Evolutionary conservation across 2,888 invertebrate genomes (phyloP).

Genomic region (Microplitis manilae): DNA sequence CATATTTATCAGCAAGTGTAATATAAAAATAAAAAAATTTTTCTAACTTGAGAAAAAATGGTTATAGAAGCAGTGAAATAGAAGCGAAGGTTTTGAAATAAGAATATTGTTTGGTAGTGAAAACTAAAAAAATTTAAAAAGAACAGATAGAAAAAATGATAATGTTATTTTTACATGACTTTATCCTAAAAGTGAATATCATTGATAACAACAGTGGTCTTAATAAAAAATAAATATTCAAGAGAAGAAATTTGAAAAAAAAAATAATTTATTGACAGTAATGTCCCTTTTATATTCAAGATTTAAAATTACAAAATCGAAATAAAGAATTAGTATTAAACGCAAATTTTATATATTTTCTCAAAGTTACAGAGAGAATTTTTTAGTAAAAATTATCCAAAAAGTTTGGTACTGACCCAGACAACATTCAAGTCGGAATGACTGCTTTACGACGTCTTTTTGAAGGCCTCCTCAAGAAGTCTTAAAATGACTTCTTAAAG

Average conservation of each 20-base stretch:
- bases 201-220: slow-evolving; percentile 59
- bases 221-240: slow-evolving; percentile 17
- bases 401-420: no score
- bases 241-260: background rate
- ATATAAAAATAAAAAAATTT: slow-evolving; percentile 47
- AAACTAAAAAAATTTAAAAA: background rate
- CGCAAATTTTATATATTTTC: no score
- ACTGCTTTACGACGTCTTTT: no score
- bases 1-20: background rate
- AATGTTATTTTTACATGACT: slow-evolving; percentile 22
- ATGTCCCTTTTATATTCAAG: background rate
- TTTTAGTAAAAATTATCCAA: no score
- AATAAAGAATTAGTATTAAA: no score
- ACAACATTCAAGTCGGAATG: no score
- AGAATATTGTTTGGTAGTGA: slow-evolving; percentile 21
- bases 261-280: background rate
- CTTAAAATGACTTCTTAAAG: no score
- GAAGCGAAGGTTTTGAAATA: slow-evolving; percentile 61
- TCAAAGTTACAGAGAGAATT: no score
- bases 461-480: no score
- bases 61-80: slow-evolving; percentile 66
- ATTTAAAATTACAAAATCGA: no score
- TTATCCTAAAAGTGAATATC: slow-evolving; percentile 54
- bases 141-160: background rate
- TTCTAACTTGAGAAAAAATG: slow-evolving; percentile 59